Evolutionary conservation across 1,140 invertebrate genomes (phyloP), one percentile per base, ranked within the genome.

Genomic region (Drusus annulatus): DNA sequence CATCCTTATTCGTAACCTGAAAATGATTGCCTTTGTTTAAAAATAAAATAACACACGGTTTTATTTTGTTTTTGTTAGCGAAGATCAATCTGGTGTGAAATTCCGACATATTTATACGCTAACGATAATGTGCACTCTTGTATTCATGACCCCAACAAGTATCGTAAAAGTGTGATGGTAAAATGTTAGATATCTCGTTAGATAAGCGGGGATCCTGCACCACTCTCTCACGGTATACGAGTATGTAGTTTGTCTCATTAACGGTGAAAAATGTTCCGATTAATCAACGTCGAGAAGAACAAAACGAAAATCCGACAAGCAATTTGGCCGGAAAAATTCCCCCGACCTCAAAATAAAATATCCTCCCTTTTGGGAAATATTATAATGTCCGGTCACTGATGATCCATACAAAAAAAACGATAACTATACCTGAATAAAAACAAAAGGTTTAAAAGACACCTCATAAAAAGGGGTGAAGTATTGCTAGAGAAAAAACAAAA

Each of bases 181-280:
- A 13, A 45, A 45, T 13, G 36, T 45, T 13, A 45, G n/a, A n/a
- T n/a, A n/a, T n/a, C n/a, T n/a, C 36, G 36, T 1, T n/a, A n/a
- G 36, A 13, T 45, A 45, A 45, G 36, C 56, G 8, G 2, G 56
- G 56, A 19, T 65, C 21, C 28, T 31, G 28, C 62, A 65, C 25
- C 62, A 65, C 62, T 15, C 4, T 28, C 25, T 65, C n/a, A 13
- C 10, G 36, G 36, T 45, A 45, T 2, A n/a, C n/a, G n/a, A n/a
- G n/a, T n/a, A 7, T 16, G 28, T 69, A 69, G 36, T 69, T 69
- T 69, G 50, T 69, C 65, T 74, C 51, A 74, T 74, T 74, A 74
- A 74, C 51, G 71, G 25, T 74, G 51, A 74, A 54, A 74, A 74
- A 58, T 74, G 54, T n/a, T 74, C 28, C 71, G 71, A 74, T 74